Conservation (phyloP, 2,797 vertebrate species). For the Gallinago stenura region DNA sequence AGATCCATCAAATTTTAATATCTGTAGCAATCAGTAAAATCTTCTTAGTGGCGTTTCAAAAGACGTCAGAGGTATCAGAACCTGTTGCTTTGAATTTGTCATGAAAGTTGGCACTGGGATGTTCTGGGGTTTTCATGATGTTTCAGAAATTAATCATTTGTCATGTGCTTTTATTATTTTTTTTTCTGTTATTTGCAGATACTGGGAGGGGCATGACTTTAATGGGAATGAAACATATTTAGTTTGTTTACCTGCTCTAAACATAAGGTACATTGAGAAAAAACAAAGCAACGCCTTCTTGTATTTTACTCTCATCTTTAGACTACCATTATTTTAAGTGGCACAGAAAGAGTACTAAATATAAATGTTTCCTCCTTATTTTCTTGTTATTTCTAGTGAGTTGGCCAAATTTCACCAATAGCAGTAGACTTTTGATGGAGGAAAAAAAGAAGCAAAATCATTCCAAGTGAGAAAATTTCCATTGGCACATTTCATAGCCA, state of each 20-base stretch:
- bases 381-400: neutral
- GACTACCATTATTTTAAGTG: neutral
- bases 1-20: neutral
- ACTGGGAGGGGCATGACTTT: neutral
- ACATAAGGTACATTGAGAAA: neutral
- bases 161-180: neutral
- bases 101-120: neutral
- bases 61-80: neutral
- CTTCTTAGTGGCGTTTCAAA: neutral
- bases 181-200: neutral
- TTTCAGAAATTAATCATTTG: neutral
- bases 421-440: neutral
- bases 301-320: neutral
- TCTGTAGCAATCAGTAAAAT: neutral
- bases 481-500: neutral
- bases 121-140: neutral
- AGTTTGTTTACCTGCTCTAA: neutral
- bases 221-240: neutral
- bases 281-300: neutral
- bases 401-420: neutral
- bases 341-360: neutral
- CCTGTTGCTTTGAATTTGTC: neutral
- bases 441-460: neutral
- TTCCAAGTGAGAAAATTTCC: neutral
- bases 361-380: neutral